These are phyloP conservation scores for Augochlorella aurata DNA, from an alignment of 2,888 invertebrate genomes.

Conservation along the genomic window DNA sequence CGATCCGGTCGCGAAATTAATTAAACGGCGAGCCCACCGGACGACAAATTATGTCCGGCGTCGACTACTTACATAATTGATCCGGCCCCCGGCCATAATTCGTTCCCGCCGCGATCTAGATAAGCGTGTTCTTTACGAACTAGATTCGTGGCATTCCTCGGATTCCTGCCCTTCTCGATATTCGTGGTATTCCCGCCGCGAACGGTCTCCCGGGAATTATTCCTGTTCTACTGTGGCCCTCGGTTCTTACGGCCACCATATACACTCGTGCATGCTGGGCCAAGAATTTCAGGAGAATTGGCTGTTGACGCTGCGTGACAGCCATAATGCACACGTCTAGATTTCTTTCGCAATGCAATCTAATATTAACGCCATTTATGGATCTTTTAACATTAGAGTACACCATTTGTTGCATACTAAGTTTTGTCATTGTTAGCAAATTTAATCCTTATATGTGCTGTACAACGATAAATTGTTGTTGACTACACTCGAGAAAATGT, in stretches of 20 bases:
- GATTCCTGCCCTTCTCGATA: constrained; percentile 24
- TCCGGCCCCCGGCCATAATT: constrained; percentile 42
- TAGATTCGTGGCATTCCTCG: constrained; percentile 52
- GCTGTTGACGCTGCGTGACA: too few relatives aligned
- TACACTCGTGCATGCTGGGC: background rate
- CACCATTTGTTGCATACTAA: too few relatives aligned
- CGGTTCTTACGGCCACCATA: background rate
- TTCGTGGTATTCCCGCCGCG: constrained; percentile 42
- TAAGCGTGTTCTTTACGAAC: constrained; percentile 46
- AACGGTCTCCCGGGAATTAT: background rate
- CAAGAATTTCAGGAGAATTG: background rate
- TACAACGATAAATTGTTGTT: too few relatives aligned
- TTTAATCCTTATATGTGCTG: too few relatives aligned
- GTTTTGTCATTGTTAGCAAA: too few relatives aligned
- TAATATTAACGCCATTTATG: too few relatives aligned
- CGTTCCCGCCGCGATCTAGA: constrained; percentile 41
- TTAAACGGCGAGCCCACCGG: constrained; percentile 21
- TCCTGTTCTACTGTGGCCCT: background rate
- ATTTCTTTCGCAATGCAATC: too few relatives aligned
- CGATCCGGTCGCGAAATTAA: constrained; percentile 34
- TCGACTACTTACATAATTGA: constrained; percentile 53
- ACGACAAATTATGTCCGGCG: constrained; percentile 48
- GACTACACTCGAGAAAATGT: too few relatives aligned
- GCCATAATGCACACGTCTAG: background rate
- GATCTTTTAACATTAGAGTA: too few relatives aligned